These are phyloP conservation scores for Alligator sinensis DNA, from an alignment of 2,113 vertebrate species.

Conservation along the genomic window DNA sequence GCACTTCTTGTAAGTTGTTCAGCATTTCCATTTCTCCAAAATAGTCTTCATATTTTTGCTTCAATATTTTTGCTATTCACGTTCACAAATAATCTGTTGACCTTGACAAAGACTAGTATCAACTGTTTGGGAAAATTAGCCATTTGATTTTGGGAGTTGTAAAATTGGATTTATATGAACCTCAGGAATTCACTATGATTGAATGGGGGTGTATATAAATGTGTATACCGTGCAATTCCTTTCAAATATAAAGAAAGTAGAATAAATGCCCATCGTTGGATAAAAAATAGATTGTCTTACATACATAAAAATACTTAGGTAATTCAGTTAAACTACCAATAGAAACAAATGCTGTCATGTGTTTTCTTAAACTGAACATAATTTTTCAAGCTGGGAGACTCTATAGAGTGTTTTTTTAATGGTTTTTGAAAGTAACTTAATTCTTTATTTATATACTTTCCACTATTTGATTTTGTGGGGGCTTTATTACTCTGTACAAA, in stretches of 20 bases:
- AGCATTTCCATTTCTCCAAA: background rate
- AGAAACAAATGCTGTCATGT: background rate
- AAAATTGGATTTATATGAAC: background rate
- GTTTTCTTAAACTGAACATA: background rate
- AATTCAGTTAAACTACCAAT: background rate
- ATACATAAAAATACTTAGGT: background rate
- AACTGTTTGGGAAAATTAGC: background rate
- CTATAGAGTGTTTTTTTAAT: background rate
- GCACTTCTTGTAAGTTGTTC: too few relatives aligned
- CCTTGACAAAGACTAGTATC: background rate
- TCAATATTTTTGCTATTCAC: background rate
- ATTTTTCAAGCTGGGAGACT: background rate
- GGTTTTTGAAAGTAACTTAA: background rate
- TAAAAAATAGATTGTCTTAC: background rate
- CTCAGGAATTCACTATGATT: background rate
- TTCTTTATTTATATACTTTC: background rate
- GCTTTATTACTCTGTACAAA: background rate
- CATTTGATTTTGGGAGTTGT: background rate
- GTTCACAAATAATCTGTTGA: background rate
- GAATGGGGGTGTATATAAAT: background rate
- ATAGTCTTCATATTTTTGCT: fast-evolving
- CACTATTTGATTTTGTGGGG: background rate
- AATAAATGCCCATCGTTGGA: background rate
- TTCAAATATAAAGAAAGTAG: background rate
- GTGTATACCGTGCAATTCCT: background rate